These are phyloP conservation scores for Oreochromis spilurus DNA, from an alignment of 2,113 vertebrate genomes.

Conservation along the genomic window DNA sequence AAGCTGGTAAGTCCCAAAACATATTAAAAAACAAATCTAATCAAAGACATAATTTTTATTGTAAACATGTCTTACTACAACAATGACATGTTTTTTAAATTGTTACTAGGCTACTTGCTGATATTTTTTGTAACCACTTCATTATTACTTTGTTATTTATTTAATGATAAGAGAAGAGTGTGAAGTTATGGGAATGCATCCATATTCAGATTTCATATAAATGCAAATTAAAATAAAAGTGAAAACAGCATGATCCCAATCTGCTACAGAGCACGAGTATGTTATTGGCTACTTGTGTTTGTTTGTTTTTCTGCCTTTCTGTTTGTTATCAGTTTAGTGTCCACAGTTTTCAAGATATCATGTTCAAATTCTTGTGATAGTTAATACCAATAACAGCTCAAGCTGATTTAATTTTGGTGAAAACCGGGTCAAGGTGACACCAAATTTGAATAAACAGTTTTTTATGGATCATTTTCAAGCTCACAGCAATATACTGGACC, in stretches of 20 bases:
- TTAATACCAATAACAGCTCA: neutral
- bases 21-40: neutral
- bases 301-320: neutral
- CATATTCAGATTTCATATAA: neutral
- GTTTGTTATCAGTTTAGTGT: neutral
- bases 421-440: neutral
- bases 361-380: neutral
- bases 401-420: neutral
- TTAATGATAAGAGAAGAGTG: accelerated
- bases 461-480: neutral
- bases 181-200: neutral
- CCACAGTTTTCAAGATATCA: accelerated
- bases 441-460: neutral
- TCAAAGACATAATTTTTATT: neutral
- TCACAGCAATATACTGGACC: accelerated
- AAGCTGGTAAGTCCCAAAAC: neutral
- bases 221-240: neutral
- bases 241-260: neutral
- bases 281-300: neutral
- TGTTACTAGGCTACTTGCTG: neutral
- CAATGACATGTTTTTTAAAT: neutral
- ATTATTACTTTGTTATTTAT: neutral
- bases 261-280: neutral
- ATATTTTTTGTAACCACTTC: neutral
- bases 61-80: neutral